Percentiles rank a stretch among this genome's conserved stretches.
These are phyloP conservation scores for Drosophila borborema DNA, from an alignment of 2,888 invertebrate species.

Conservation along the genomic window DNA sequence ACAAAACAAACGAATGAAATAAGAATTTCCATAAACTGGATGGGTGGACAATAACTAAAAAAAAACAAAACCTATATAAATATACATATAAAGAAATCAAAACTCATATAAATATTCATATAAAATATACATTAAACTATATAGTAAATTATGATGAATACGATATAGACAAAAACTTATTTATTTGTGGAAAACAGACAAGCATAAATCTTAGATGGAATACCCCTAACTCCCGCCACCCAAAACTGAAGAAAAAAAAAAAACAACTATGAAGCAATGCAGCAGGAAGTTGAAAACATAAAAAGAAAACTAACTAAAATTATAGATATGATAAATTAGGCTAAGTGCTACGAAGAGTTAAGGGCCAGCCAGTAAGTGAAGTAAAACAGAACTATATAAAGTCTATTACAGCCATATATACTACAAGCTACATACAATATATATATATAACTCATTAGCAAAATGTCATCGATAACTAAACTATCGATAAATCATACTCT, in stretches of 20 bases:
- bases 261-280: constrained; percentile 54
- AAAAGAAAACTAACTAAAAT: constrained; percentile 9
- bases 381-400: constrained; percentile 9
- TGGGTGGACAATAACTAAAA: constrained; percentile 85
- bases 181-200: constrained; percentile 1
- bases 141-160: constrained; percentile 36
- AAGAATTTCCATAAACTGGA: constrained; percentile 82
- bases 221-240: constrained; percentile 11
- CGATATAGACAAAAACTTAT: constrained; percentile 27
- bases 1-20: constrained; percentile 45
- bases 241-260: constrained; percentile 1
- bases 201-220: constrained; percentile 20
- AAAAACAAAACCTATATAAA: constrained; percentile 49
- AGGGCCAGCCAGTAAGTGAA: constrained; percentile 36
- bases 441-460: constrained; percentile 22
- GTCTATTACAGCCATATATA: constrained; percentile 16
- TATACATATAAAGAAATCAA: constrained; percentile 26
- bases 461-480: constrained; percentile 19
- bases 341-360: constrained; percentile 29
- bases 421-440: constrained; percentile 16
- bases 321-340: constrained; percentile 22
- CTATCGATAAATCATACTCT: constrained; percentile 13
- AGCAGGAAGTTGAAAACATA: constrained; percentile 51
- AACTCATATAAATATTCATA: constrained; percentile 46
- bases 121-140: constrained; percentile 41